Evolutionary conservation across 2,113 vertebrate species (phyloP), one percentile per base, ranked within the genome.

Genomic region (Esox niger): DNA sequence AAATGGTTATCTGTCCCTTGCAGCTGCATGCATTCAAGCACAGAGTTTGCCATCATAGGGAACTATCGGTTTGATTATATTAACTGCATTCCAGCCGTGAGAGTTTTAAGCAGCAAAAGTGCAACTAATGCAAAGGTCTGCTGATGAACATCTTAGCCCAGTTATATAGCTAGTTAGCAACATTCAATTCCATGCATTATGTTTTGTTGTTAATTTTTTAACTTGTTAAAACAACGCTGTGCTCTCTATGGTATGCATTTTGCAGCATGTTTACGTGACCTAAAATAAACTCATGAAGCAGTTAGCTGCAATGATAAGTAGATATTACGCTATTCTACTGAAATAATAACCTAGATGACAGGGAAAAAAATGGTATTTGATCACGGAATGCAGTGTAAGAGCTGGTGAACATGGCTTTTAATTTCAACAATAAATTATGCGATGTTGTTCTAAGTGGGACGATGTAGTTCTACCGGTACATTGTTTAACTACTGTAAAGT

Each of bases 11-110:
- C 47, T 21, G 47, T 52, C 47, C n/a, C 47, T 52, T 21, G 47
- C 47, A 52, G 47, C 47, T 52, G 47, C 47, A 52, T 9, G 47
- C 47, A 52, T 52, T n/a, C n/a, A n/a, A n/a, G n/a, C n/a, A n/a
- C n/a, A 4, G 6, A 7, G 47, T 52, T 21, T 52, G 47, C 47
- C 13, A n/a, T n/a, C 20, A 21, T 21, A 52, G 2, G n/a, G n/a
- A n/a, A 52, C 21, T 1, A 21, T 21, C 47, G 8, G 26, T 29
- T 47, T 64, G 27, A 26, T 64, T 29, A 29, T 52, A 64, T 64
- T 52, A 25, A 49, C 49, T 52, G 47, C 47, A 43, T 52, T 52
- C 47, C 47, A 52, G 13, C 38, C 38, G 11, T 43, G 13, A 43
- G 47, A 52, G 47, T 52, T 23, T 52, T n/a, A 23, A n/a, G 47